Base-by-base conservation (phyloP, 2,797 vertebrate species). In the Mus caroli region DNA sequence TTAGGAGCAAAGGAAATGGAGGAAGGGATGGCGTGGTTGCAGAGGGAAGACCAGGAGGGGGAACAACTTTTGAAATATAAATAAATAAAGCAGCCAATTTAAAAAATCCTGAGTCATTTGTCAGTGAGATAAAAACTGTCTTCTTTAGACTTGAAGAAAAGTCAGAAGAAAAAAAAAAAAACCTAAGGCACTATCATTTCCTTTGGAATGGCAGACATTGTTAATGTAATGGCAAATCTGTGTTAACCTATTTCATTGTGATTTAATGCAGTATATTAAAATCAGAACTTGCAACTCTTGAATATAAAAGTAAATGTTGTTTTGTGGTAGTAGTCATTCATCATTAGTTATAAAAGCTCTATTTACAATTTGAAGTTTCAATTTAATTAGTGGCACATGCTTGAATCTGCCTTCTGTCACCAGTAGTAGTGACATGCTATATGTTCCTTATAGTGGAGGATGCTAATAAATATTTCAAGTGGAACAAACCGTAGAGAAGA, bases 371-470 rank as follows among this genome's bases (percentile, higher is more conserved):
- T 97, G 82, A 97, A 97, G 96, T 96, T 98, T 95, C 97, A 97
- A 97, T 96, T 98, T 98, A 98, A 98, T 99, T 98, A 98, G 96
- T 93, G 84, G 96, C 97, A 97, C 96, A 97, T 85, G 97, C 97
- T 98, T 98, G 96, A 95, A 95, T 56, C 87, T 96, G 97, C 86
- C 94, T 97, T 93, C 92, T 98, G 97, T 98, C 98, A 98, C 26
- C 46, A 94, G 90, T 80, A 97, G 89, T 34, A 98, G 88, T 96
- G 97, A 95, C 90, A 95, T 3, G 46, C 69, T 97, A 93, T 92
- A 98, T 95, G 12, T 46, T 95, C 0, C 8, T 91, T 96, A 76
- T 92, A 80, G 86, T 94, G 91, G n/a, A 46, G 50, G 92, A 79
- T 97, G 91, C 94, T 98, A 96, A 98, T 88, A 98, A 97, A 93